Evolutionary conservation across 2,888 invertebrate species (phyloP), one percentile per base, ranked within the genome.

Genomic region (Drosophila anceps): DNA sequence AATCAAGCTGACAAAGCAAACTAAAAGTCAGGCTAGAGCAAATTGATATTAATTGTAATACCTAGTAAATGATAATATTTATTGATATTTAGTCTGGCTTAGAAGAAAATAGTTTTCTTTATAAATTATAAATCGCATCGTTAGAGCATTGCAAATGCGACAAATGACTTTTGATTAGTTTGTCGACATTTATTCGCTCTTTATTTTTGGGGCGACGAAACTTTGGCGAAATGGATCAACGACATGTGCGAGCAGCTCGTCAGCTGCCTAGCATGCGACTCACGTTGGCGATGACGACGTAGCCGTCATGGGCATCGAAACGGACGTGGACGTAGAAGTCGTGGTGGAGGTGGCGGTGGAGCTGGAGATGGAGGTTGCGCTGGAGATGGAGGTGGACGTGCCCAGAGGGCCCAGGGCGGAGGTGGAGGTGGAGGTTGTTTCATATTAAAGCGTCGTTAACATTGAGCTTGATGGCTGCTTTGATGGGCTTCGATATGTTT

Each of bases 391-490:
- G 27, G 4, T 31, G 2, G 27, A 79, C 64, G 66, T 69, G 75
- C 54, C 37, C 43, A 53, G 50, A 53, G 50, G 48, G 59, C 55
- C 29, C 54, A 10, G 43, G 43, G 66, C 39, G 37, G 48, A 43
- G 43, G n/a, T 4, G 39, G 55, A 46, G 39, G 24, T 8, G 53
- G 69, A 39, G 68, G 74, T 77, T 68, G 69, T 72, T 72, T 86
- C 64, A 70, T 81, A 79, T 80, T 86, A 89, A 90, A 84, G 73
- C 83, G 67, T 61, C 85, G 72, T 87, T 86, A 86, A 78, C 86
- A 90, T 89, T 86, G 86, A 86, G 90, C 82, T 84, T 82, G 77
- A 84, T 85, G 82, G 79, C 79, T 84, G 61, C 66, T 71, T 84
- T 71, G 79, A 82, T 84, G 85, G 69, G 76, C 72, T 68, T 61